Percentiles rank a stretch among this genome's conserved stretches.
Conservation (phyloP, 2,113 vertebrate species). For the Ochotona princeps region DNA sequence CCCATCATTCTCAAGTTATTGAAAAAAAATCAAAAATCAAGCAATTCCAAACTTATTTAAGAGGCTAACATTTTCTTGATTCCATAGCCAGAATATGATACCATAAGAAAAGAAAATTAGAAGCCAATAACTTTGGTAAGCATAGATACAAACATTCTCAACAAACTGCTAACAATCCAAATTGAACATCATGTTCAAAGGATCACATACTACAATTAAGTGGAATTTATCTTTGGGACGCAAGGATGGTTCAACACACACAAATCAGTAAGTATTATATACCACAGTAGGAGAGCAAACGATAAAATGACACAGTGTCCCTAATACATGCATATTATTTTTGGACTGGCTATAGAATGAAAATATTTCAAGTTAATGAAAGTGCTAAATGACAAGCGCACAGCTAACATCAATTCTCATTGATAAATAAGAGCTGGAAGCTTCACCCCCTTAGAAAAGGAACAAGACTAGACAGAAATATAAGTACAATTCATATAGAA, state of each 20-base stretch:
- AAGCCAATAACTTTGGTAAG: neutral
- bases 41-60: neutral
- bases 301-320: neutral
- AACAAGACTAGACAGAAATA: neutral
- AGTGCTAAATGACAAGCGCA: neutral
- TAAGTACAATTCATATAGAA: neutral
- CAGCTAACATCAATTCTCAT: neutral
- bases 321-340: neutral
- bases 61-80: neutral
- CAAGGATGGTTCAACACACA: neutral
- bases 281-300: neutral
- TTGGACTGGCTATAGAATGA: neutral
- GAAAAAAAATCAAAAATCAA: constrained; percentile 14
- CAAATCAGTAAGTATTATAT: neutral
- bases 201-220: neutral
- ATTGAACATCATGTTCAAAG: neutral
- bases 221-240: neutral
- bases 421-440: neutral
- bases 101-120: neutral
- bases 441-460: neutral
- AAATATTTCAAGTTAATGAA: neutral
- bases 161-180: neutral
- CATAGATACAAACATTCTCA: neutral
- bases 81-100: neutral
- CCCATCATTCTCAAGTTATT: neutral